Base-by-base conservation (phyloP, 2,797 vertebrate species). In the Xenopus petersii region DNA sequence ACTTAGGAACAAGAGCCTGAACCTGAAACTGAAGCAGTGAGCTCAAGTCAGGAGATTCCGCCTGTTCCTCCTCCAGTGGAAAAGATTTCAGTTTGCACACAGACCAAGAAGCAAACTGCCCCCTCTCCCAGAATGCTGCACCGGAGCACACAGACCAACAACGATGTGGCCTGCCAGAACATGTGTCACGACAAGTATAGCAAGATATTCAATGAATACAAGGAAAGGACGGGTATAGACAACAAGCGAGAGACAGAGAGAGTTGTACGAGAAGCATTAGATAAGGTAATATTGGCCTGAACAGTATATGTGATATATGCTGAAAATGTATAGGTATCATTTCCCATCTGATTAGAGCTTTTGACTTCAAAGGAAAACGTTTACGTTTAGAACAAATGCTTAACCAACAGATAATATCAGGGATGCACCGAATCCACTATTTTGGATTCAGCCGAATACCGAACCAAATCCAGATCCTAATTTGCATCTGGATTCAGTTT, bases 101-200 rank as follows among this genome's bases (percentile, higher is more conserved):
- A 99, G 92, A 99, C 98, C 82, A 96, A 95, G 91, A 98, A 98
- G 92, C 93, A 93, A 83, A 91, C 87, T 88, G 90, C 91, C 87
- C 92, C 91, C 80, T 95, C 94, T 66, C 94, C 96, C 13, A 94
- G 97, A 84, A 94, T 93, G 83, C 87, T 95, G 81, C 98, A 98
- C 84, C 94, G 95, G 51, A 89, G 94, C 88, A 98, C 95, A 2
- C 98, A 99, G 89, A 99, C 98, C 79, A 88, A 70, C 83, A 93
- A 88, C 0, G 98, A 99, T 16, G 92, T 93, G 70, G 88, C 91
- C 79, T 99, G 98, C 85, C 97, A 98, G 85, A 98, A 96, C 89
- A 95, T 96, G 95, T 99, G 98, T 88, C 97, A 99, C 46, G 98
- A 99, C 92, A 99, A 99, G 80, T 99, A 99, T 93, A 98, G 95